phyloP scores from a whole-genome alignment of 2,797 vertebrate species.

The Notoglanidium macrostoma region DNA sequence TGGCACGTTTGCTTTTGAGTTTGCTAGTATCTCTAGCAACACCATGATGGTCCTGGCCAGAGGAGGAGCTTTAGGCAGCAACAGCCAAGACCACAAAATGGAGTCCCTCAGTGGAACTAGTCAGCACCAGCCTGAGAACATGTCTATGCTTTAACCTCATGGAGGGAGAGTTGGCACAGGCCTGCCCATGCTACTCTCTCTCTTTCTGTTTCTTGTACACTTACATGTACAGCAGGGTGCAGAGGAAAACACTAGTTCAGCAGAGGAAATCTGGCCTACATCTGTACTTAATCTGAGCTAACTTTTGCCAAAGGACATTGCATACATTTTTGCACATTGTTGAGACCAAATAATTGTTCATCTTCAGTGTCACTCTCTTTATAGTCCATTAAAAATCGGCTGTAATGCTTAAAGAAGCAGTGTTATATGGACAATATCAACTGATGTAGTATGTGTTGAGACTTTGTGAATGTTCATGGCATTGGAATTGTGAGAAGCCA shows the following conservation, averaged over 20 bases:
- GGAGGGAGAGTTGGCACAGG: conserved; percentile 42
- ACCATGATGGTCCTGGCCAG: conserved; percentile 78
- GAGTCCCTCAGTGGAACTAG: conserved; percentile 62
- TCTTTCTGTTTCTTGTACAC: background rate
- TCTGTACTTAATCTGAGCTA: conserved; percentile 37
- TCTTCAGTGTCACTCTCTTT: conserved; percentile 7
- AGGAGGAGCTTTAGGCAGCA: conserved; percentile 56
- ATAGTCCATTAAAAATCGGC: conserved; percentile 37
- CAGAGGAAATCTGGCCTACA: conserved; percentile 33
- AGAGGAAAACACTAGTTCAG: conserved; percentile 11
- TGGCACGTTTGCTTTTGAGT: conserved; percentile 81
- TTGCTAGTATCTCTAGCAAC: conserved; percentile 73
- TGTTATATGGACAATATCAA: conserved; percentile 16
- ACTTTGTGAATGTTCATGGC: conserved; percentile 2
- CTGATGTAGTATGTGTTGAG: conserved; percentile 17
- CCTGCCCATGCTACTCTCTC: conserved; percentile 18
- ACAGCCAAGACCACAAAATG: conserved; percentile 56
- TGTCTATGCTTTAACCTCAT: conserved; percentile 57
- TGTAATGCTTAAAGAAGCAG: conserved; percentile 32
- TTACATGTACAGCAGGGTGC: background rate
- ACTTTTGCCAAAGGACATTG: conserved; percentile 59
- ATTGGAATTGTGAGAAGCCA: conserved; percentile 7
- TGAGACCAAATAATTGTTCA: conserved; percentile 37
- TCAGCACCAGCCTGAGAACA: conserved; percentile 57
- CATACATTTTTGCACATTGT: conserved; percentile 68